Evolutionary conservation across 2,797 vertebrate genomes (phyloP).

Genomic region (Poeciliopsis paucimaculata): DNA sequence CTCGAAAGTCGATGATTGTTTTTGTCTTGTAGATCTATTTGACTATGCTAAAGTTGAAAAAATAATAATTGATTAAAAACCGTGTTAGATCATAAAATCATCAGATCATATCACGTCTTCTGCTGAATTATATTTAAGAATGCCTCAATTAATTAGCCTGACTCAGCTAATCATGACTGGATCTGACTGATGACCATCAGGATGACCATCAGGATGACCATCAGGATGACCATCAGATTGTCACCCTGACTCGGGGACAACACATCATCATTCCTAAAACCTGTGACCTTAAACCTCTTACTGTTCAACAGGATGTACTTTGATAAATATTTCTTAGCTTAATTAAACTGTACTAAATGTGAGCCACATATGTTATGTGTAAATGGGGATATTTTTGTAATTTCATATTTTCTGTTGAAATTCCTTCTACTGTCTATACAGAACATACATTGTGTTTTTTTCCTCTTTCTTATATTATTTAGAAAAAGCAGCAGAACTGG

Average conservation of each 20-base stretch:
- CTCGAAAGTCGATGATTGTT: background rate
- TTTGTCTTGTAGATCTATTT: background rate
- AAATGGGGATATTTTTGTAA: background rate
- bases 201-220: too few species aligned
- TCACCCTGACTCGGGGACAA: constrained; percentile 2
- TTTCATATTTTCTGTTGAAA: background rate
- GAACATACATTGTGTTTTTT: background rate
- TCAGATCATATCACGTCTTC: background rate
- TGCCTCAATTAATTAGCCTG: too few species aligned
- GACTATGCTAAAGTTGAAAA: background rate
- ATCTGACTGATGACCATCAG: too few species aligned
- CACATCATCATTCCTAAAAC: constrained; percentile 51
- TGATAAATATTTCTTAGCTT: background rate
- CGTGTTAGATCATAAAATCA: background rate
- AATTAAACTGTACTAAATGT: background rate
- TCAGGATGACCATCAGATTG: too few species aligned
- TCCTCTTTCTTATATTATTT: background rate
- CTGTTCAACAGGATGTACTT: background rate
- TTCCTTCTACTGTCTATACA: background rate
- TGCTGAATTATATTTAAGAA: background rate
- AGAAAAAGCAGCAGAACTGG: background rate
- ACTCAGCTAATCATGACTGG: too few species aligned
- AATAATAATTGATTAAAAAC: background rate
- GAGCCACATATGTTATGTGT: background rate
- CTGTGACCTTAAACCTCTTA: constrained; percentile 42